phyloP scores from a whole-genome alignment of 2,113 vertebrate genomes.

The Myrmophylax atrothorax region DNA sequence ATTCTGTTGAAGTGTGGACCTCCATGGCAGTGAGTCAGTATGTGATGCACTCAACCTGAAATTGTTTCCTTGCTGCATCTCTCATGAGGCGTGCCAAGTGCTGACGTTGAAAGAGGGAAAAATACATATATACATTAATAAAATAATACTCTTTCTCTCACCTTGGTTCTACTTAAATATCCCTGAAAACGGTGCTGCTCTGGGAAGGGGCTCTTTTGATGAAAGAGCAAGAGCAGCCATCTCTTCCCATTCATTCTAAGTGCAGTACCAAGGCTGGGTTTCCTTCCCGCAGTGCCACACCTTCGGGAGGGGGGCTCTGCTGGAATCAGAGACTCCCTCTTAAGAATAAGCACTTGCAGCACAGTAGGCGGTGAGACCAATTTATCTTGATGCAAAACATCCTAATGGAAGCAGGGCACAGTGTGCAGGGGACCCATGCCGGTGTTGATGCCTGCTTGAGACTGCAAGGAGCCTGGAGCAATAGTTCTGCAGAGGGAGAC shows the following conservation, averaged over 20 bases:
- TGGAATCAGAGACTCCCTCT: neutral
- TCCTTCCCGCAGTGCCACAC: conserved; percentile 13
- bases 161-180: neutral
- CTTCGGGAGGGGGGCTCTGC: neutral
- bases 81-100: neutral
- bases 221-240: neutral
- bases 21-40: conserved; percentile 31
- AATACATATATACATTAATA: neutral
- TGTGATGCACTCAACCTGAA: neutral
- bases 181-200: neutral
- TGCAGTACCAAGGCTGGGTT: neutral
- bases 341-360: neutral
- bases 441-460: neutral
- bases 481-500: neutral
- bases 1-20: conserved; percentile 35
- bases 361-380: neutral
- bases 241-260: neutral
- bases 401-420: neutral
- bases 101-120: neutral
- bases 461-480: conserved; percentile 10
- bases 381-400: conserved; percentile 6
- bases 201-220: neutral
- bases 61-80: neutral
- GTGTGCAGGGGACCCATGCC: neutral
- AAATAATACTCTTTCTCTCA: neutral